phyloP scores from a whole-genome alignment of 23 tunicate genomes.

The Corella eumyota region DNA sequence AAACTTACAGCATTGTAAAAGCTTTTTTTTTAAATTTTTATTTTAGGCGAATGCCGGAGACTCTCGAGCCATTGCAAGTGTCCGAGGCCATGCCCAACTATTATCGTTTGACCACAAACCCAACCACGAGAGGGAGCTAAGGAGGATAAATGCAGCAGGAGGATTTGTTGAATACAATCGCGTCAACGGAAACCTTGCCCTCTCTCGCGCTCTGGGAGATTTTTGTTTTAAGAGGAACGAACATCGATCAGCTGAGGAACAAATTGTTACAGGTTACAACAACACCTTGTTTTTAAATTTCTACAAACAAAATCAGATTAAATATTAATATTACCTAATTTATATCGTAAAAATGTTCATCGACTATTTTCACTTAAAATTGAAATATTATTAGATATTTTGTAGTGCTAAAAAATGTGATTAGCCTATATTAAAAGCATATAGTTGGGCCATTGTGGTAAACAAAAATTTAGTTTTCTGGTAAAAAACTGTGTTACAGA shows the following conservation, averaged over 20 bases:
- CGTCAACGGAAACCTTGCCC: conserved; percentile 90
- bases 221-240: conserved; percentile 66
- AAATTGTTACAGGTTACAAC: conserved; percentile 90
- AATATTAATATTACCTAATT: no score
- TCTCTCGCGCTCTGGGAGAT: conserved; percentile 95
- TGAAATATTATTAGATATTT: no score
- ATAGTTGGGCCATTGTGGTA: no score
- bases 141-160: conserved; percentile 90
- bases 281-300: no score
- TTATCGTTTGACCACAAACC: conserved; percentile 96
- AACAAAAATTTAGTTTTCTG: no score
- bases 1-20: no score
- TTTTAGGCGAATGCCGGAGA: conserved; percentile 89
- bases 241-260: conserved; percentile 55
- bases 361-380: no score
- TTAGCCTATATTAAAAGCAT: no score
- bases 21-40: no score
- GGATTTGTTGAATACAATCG: conserved; percentile 93
- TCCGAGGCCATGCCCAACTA: conserved; percentile 90
- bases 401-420: no score
- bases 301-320: not conserved
- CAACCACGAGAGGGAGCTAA: conserved; percentile 78
- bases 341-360: no score
- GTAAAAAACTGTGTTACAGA: no score
- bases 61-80: conserved; percentile 94